Percentiles rank a stretch among this genome's conserved stretches.
phyloP scores from a whole-genome alignment of 2,797 vertebrate species.

The Chloroceryle amazona region DNA sequence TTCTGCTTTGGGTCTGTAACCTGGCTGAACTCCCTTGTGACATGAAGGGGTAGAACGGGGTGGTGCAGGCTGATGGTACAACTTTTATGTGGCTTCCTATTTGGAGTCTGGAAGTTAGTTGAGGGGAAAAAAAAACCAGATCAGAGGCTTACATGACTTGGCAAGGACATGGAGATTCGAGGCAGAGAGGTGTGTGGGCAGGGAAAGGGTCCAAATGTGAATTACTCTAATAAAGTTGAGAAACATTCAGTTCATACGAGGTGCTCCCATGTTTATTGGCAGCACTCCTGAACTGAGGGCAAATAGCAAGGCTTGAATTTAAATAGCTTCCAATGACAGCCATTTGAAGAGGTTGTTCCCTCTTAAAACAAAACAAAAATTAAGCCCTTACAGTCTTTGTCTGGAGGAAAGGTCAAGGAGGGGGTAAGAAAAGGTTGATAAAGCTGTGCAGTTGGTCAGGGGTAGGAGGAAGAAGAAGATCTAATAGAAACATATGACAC shows the following conservation, averaged over 20 bases:
- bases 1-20: not conserved
- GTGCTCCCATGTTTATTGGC: not conserved
- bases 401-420: not conserved
- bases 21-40: not conserved
- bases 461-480: not conserved
- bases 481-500: not conserved
- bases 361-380: not conserved
- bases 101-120: not conserved
- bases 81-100: not conserved
- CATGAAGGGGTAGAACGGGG: not conserved
- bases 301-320: not conserved
- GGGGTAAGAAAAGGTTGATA: not conserved
- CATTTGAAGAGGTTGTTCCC: not conserved
- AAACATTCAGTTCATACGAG: not conserved
- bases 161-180: not conserved
- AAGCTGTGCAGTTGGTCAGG: not conserved
- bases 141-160: not conserved
- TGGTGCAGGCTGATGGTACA: not conserved
- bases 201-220: not conserved
- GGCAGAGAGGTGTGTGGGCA: not conserved
- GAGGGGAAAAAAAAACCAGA: not conserved
- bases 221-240: not conserved
- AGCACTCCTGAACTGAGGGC: not conserved
- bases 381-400: not conserved
- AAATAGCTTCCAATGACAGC: not conserved